Evolutionary conservation across 2,888 invertebrate genomes (phyloP), one percentile per base, ranked within the genome.

Genomic region (Linnaemya tessellans): DNA sequence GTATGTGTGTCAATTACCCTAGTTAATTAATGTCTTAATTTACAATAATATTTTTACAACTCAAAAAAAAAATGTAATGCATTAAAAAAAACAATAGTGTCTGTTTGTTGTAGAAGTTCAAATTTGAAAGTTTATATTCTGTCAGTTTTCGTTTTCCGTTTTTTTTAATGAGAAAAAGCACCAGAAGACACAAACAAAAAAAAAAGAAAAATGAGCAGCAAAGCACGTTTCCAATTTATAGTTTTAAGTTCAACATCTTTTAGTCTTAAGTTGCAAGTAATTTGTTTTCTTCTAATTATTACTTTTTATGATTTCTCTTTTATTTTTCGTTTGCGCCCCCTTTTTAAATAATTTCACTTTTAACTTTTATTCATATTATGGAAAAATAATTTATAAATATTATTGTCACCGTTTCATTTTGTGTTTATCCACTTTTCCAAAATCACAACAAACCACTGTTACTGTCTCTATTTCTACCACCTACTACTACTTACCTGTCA

Each of bases 371-470:
- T 70, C 68, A 35, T 73, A 56, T 58, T 38, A 64, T 35, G 11
- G n/a, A 30, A 35, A 56, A 56, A 41, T 15, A 65, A 25, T 56
- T 65, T 60, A 60, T 74, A 75, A 81, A 68, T 71, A 74, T 77
- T 84, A 80, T 79, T 81, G 75, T 85, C 82, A 85, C 82, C 74
- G 79, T 82, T 84, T 82, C 79, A 65, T 79, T 81, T 84, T 86
- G 74, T 81, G 82, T 80, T 87, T 84, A 84, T 83, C 70, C 83
- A 84, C 86, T 78, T 74, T 78, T 78, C 56, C 84, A 84, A 74
- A 49, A 81, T 68, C 84, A 80, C 73, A 22, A 65, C 43, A 49
- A 64, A 73, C 22, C 56, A 65, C 64, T 58, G 49, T 68, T 58
- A 62, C 71, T 64, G 43, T 73, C 35, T 71, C 71, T 64, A 70